These are phyloP conservation scores for Ormyrus rosae DNA, from an alignment of 2,888 invertebrate species.

Conservation along the genomic window DNA sequence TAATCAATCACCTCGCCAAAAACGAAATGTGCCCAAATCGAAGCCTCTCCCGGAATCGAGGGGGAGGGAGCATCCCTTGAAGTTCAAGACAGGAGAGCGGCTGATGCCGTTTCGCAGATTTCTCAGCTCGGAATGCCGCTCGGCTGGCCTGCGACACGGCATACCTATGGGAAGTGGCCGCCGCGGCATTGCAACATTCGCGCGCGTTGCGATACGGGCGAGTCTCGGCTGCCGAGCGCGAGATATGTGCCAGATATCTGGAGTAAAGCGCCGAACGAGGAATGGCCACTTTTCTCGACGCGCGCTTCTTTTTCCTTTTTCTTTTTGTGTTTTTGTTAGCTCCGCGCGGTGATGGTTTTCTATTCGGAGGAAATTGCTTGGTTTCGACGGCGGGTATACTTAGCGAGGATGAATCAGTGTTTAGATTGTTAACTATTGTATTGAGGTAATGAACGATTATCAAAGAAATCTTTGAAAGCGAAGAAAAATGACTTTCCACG, in stretches of 20 bases:
- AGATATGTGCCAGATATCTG: constrained; percentile 60
- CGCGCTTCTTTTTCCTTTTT: no score
- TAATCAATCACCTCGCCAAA: not conserved
- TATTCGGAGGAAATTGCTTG: no score
- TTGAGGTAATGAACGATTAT: no score
- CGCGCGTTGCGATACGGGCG: constrained; percentile 50
- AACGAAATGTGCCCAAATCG: not conserved
- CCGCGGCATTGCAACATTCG: constrained; percentile 54
- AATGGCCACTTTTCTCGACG: not conserved
- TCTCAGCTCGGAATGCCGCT: not conserved
- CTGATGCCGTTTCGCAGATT: no score
- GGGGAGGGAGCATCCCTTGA: no score
- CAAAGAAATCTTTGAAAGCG: no score
- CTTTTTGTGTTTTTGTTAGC: no score
- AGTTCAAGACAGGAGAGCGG: not conserved
- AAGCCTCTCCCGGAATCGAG: constrained; percentile 12
- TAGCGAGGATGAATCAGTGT: no score
- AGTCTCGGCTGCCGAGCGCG: constrained; percentile 57
- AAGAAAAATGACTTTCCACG: no score
- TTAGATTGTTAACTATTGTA: no score
- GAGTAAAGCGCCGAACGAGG: constrained; percentile 48
- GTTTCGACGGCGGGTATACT: no score
- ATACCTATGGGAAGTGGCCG: constrained; percentile 56
- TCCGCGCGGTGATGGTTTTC: no score
- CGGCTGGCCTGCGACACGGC: not conserved